Evolutionary conservation across 2,888 invertebrate species (phyloP).

Genomic region (Stenolophus ochropezus): DNA sequence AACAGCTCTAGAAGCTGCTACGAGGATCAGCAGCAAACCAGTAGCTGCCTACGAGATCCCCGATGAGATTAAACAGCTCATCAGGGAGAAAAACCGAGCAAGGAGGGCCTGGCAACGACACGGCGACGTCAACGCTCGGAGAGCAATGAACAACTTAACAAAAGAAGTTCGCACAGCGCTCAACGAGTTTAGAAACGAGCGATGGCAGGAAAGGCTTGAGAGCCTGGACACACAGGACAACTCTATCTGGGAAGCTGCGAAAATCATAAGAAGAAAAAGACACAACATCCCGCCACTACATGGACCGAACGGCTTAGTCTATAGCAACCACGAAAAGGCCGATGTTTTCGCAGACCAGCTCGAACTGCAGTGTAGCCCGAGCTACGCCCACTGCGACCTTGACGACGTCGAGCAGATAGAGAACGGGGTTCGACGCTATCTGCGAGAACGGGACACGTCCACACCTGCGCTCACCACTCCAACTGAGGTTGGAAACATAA

Average conservation of each 20-base stretch:
- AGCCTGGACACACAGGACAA: not conserved
- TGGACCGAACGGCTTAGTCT: not conserved
- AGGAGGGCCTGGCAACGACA: not conserved
- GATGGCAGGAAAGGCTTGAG: not conserved
- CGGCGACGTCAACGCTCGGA: not conserved
- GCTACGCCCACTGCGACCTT: not conserved
- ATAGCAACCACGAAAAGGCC: slow-evolving; percentile 19
- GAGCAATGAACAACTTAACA: not conserved
- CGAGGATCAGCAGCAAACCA: not conserved
- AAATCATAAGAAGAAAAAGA: not conserved
- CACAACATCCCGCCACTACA: not conserved
- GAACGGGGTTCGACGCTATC: too few species aligned
- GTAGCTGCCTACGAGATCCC: not conserved
- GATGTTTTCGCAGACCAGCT: slow-evolving; percentile 10
- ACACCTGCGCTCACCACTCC: not conserved
- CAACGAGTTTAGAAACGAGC: not conserved
- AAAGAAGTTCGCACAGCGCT: not conserved
- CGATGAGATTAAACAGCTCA: too few species aligned
- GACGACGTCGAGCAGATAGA: not conserved
- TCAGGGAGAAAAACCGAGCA: not conserved
- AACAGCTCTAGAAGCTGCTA: not conserved
- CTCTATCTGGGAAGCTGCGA: not conserved
- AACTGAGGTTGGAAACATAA: not conserved
- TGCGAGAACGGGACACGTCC: not conserved
- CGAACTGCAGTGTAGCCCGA: not conserved